A percentile compares a stretch with the other conserved stretches of the same genome.
Evolutionary conservation across 2,113 vertebrate species (phyloP).

Genomic region (Daubentonia madagascariensis): DNA sequence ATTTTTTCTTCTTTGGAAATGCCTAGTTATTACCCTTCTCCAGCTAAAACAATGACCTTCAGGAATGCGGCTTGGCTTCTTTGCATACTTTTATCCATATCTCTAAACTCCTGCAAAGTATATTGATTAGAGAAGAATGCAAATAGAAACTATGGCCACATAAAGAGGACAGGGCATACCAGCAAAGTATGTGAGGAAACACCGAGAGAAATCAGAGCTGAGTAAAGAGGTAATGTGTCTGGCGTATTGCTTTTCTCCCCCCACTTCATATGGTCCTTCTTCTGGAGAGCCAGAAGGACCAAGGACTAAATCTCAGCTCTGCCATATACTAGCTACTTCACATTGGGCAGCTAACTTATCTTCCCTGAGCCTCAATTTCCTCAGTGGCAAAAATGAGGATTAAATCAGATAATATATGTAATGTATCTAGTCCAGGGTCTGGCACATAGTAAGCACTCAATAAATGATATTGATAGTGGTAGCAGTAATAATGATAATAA

Average conservation of each 20-base stretch:
- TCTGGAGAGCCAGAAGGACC: not conserved
- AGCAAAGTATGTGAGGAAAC: not conserved
- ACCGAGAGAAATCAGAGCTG: not conserved
- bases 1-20: not conserved
- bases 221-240: not conserved
- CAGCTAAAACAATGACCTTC: constrained; percentile 4
- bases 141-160: not conserved
- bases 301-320: not conserved
- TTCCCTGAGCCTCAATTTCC: not conserved
- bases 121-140: not conserved
- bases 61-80: not conserved
- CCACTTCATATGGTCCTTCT: not conserved
- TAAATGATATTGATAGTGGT: not conserved
- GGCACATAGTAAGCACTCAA: not conserved
- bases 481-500: not conserved
- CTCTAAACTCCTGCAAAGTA: not conserved
- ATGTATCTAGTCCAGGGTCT: not conserved
- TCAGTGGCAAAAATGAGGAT: not conserved
- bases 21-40: not conserved
- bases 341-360: not conserved
- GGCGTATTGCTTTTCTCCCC: rapidly evolving
- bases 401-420: not conserved
- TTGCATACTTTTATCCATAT: not conserved
- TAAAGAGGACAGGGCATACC: not conserved
- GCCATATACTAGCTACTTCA: not conserved